A percentile compares a stretch with the other conserved stretches of the same genome.
These are phyloP conservation scores for Coreius guichenoti DNA, from an alignment of 2,797 vertebrate species.

Conservation along the genomic window DNA sequence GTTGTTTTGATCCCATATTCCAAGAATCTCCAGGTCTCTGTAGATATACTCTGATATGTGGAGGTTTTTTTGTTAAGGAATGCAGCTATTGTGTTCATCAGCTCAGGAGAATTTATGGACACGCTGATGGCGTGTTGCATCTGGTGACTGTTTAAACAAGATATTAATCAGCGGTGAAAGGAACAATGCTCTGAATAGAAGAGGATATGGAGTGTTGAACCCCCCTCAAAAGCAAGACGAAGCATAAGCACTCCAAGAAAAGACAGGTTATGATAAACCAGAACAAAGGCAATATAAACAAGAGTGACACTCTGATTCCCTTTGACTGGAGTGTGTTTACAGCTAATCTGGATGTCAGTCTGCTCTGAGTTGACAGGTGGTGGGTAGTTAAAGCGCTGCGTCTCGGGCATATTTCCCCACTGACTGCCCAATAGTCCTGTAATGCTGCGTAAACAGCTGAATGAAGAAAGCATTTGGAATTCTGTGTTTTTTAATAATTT, in stretches of 20 bases:
- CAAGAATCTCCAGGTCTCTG: slow-evolving; percentile 70
- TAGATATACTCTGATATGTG: slow-evolving; percentile 72
- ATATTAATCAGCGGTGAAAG: slow-evolving; percentile 82
- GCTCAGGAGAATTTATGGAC: slow-evolving; percentile 82
- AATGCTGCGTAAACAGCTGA: neutral
- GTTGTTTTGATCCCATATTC: slow-evolving; percentile 66
- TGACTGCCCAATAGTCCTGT: neutral
- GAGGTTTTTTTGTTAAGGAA: slow-evolving; percentile 75
- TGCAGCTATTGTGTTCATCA: slow-evolving; percentile 84
- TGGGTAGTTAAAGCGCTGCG: neutral
- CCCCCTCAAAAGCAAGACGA: slow-evolving; percentile 65
- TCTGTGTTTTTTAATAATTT: neutral
- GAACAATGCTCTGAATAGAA: slow-evolving; percentile 81
- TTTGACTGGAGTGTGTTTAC: slow-evolving; percentile 37
- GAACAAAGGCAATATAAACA: slow-evolving; percentile 72
- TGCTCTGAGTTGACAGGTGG: slow-evolving; percentile 11
- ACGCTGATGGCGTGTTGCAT: slow-evolving; percentile 72
- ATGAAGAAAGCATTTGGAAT: neutral
- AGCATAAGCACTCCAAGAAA: slow-evolving; percentile 65
- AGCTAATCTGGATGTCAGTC: slow-evolving; percentile 45
- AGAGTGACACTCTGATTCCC: slow-evolving; percentile 55
- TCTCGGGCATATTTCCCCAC: neutral
- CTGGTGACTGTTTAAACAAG: slow-evolving; percentile 85
- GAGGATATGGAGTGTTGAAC: slow-evolving; percentile 78
- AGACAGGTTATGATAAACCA: slow-evolving; percentile 61